These are phyloP conservation scores for Diabrotica balteata DNA, from an alignment of 2,888 invertebrate genomes.

Conservation along the genomic window DNA sequence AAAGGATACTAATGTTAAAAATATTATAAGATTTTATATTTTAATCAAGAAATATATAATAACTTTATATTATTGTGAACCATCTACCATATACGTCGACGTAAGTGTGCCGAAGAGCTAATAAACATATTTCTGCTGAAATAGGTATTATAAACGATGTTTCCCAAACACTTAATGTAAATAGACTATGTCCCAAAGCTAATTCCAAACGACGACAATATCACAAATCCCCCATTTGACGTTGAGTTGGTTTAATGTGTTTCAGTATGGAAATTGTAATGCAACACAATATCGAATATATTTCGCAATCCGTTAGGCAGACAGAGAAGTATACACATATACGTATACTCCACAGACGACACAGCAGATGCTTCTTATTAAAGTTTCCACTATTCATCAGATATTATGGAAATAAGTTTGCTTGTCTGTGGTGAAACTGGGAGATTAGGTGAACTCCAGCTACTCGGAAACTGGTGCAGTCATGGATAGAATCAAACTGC, in stretches of 20 bases:
- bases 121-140: too few species aligned
- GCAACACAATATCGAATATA: conserved; percentile 33
- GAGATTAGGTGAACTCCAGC: conserved; percentile 39
- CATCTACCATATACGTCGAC: too few species aligned
- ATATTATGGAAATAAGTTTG: conserved; percentile 45
- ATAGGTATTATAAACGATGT: too few species aligned
- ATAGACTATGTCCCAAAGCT: conserved; percentile 4
- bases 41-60: too few species aligned
- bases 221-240: conserved; percentile 23
- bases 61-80: too few species aligned
- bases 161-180: conserved; percentile 3
- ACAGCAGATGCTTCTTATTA: conserved; percentile 42
- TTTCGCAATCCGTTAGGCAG: conserved; percentile 30
- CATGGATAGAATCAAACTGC: conserved; percentile 19
- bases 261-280: conserved; percentile 34
- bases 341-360: conserved; percentile 16
- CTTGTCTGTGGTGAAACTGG: conserved; percentile 41
- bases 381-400: conserved; percentile 43
- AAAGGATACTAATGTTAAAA: too few species aligned
- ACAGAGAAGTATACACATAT: conserved; percentile 25
- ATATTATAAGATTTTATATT: too few species aligned
- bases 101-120: too few species aligned
- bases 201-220: conserved; percentile 23
- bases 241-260: conserved; percentile 25
- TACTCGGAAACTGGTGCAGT: conserved; percentile 19